Evolutionary conservation across 2,113 vertebrate genomes (phyloP).

Genomic region (Riparia riparia): DNA sequence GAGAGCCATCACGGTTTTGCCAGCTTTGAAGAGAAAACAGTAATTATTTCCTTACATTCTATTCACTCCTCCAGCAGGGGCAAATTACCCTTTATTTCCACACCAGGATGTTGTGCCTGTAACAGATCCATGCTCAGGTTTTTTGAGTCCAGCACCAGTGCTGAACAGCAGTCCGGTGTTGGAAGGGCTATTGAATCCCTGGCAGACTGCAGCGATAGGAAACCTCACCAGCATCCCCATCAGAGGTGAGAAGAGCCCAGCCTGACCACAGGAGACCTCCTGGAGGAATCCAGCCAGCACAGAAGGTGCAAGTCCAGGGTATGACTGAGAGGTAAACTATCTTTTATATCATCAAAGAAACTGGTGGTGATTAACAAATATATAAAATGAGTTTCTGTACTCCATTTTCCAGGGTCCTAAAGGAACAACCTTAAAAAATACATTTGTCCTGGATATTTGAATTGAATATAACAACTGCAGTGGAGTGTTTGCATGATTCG

Average conservation of each 20-base stretch:
- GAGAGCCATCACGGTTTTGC: slow-evolving; percentile 36
- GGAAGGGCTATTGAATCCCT: slow-evolving; percentile 60
- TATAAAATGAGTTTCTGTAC: background rate
- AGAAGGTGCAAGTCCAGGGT: slow-evolving; percentile 75
- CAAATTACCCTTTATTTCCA: slow-evolving; percentile 50
- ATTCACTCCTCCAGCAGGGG: background rate
- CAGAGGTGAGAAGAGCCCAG: slow-evolving; percentile 34
- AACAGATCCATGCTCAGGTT: slow-evolving; percentile 66
- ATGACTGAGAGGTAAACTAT: slow-evolving; percentile 59
- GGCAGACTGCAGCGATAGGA: slow-evolving; percentile 14
- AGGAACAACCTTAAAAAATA: background rate
- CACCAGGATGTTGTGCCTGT: slow-evolving; percentile 61
- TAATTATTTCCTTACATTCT: slow-evolving; percentile 46
- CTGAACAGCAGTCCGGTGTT: slow-evolving; percentile 43
- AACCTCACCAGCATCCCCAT: slow-evolving; percentile 11
- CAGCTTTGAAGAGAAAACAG: slow-evolving; percentile 59
- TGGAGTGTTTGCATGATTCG: background rate
- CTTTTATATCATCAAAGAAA: background rate
- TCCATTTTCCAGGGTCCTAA: background rate
- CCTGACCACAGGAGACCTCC: slow-evolving; percentile 7
- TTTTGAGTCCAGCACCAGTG: slow-evolving; percentile 71
- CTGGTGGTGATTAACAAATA: background rate
- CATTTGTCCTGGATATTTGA: background rate
- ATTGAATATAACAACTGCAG: background rate
- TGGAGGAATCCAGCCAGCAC: slow-evolving; percentile 37